Base-by-base conservation (phyloP, 2,888 invertebrate species). In the Mongoloraphidia duomilia region DNA sequence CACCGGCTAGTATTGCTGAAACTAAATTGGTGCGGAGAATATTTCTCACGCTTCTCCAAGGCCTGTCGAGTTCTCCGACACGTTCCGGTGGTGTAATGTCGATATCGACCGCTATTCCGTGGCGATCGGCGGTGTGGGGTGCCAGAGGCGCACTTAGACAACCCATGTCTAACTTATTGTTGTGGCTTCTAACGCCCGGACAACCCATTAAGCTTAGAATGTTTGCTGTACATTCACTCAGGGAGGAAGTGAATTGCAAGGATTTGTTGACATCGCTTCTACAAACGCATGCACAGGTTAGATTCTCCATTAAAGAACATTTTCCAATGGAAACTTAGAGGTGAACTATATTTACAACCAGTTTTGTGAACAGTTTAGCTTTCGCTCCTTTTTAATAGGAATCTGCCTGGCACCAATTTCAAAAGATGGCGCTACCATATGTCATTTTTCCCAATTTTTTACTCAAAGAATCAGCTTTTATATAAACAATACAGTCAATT, bases 21-120 rank as follows among this genome's bases (percentile, higher is more conserved):
- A 55, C 65, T 12, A 70, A 68, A 49, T 62, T 77, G 17, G 63
- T 72, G 5, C 70, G 70, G 50, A 63, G 75, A 14, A 61, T 79
- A 53, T 72, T 79, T 49, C 61, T 68, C 36, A 70, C 71, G 40
- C 61, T 78, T 8, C 58, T 77, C 35, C 66, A 69, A 26, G 74
- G 75, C 57, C 41, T 68, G 50, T 61, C 50, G 36, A 39, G 6
- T 45, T 41, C 9, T 42, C 33, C n/a, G 33, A 12, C 35, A 44
- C n/a, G 11, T 11, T 44, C 35, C 17, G 6, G 12, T 36, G 26
- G 41, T 5, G 34, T 35, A 14, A 43, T 14, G 12, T 10, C 8
- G 14, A 17, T 38, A 17, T 34, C 17, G 10, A 42, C 42, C 26
- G 33, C 37, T 9, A 40, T 44, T 34, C 48, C 48, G 12, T 44